Evolutionary conservation across 2,797 vertebrate species (phyloP).

Genomic region (Steatocranus sp.): DNA sequence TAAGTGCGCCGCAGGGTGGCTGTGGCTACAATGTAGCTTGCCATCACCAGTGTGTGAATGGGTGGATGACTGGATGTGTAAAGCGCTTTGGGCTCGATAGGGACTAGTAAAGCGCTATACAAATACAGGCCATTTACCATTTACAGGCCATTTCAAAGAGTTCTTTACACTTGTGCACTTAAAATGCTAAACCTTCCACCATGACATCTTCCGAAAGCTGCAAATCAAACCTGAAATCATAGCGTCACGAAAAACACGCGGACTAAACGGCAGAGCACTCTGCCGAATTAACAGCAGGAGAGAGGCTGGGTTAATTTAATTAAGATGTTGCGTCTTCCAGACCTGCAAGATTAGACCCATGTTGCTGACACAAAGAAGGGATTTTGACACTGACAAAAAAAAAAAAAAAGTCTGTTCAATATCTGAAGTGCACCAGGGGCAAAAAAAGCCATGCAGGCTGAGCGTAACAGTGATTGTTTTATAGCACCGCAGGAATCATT

Average conservation of each 20-base stretch:
- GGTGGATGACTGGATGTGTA: no score
- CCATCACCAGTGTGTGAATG: no score
- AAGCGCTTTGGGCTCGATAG: no score
- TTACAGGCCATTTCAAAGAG: no score
- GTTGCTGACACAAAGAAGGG: slow-evolving; percentile 38
- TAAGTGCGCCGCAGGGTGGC: no score
- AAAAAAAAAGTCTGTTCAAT: slow-evolving; percentile 16
- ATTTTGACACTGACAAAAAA: slow-evolving; percentile 37
- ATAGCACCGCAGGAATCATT: background rate
- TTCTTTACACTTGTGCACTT: background rate
- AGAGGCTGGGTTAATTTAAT: slow-evolving; percentile 10
- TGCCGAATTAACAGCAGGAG: slow-evolving; percentile 18
- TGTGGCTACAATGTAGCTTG: no score
- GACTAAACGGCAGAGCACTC: background rate
- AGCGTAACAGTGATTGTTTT: background rate
- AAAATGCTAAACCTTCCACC: background rate
- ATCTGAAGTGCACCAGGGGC: slow-evolving; percentile 10
- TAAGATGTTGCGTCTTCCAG: background rate
- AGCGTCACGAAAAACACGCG: background rate
- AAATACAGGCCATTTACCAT: no score
- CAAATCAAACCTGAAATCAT: background rate
- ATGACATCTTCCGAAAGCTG: background rate
- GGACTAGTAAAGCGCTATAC: no score
- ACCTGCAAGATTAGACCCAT: slow-evolving; percentile 42
- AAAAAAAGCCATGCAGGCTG: background rate